phyloP scores from a whole-genome alignment of 2,888 invertebrate genomes.

The Pycnomerus fuliginosus region DNA sequence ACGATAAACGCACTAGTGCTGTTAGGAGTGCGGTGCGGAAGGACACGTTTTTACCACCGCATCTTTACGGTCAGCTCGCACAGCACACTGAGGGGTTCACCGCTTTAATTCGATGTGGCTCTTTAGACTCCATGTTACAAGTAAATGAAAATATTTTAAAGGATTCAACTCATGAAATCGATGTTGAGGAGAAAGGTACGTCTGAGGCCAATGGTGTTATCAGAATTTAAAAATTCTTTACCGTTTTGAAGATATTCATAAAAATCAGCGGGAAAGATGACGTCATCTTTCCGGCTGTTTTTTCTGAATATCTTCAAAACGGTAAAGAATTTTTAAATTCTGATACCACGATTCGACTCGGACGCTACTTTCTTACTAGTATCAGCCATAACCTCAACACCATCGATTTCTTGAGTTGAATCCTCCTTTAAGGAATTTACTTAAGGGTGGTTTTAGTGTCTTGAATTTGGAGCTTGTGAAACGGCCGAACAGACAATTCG shows the following conservation, averaged over 20 bases:
- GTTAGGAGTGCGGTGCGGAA: constrained; percentile 58
- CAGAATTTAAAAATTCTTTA: no score
- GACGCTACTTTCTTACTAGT: no score
- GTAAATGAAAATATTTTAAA: constrained; percentile 23
- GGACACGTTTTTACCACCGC: constrained; percentile 63
- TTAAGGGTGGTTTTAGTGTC: no score
- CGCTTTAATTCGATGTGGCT: constrained; percentile 57
- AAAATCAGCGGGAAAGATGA: no score
- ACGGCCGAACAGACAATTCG: constrained; percentile 72
- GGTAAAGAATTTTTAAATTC: no score
- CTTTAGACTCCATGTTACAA: constrained; percentile 45
- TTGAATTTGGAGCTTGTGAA: constrained; percentile 57
- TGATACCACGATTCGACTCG: no score
- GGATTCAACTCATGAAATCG: background rate
- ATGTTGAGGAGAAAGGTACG: background rate
- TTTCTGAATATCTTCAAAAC: no score
- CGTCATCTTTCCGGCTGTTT: no score
- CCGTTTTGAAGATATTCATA: no score
- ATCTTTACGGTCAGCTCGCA: constrained; percentile 82
- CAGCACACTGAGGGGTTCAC: constrained; percentile 65
- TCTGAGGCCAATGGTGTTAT: no score
- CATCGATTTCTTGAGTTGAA: background rate
- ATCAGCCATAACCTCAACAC: background rate
- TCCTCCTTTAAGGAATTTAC: background rate
- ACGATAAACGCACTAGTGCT: constrained; percentile 66